Base-by-base conservation (phyloP, 2,888 invertebrate species). In the Meteorus colon region DNA sequence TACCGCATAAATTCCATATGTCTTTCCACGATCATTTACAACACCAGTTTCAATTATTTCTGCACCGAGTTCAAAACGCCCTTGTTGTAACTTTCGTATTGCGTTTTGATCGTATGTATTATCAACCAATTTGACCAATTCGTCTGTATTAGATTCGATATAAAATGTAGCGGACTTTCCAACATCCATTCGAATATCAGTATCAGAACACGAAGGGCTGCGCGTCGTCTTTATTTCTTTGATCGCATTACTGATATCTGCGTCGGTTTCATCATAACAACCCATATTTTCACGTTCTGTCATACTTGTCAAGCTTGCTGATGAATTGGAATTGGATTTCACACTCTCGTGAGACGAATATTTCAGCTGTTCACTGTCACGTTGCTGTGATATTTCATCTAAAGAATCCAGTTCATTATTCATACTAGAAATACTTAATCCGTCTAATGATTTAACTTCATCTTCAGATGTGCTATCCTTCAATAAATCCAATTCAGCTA, bases 1-100 rank as follows among this genome's bases (percentile, higher is more conserved):
- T 71, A 97, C 94, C 0, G 96, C 96, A 89, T 97, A 97, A 74
- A 97, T 95, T 0, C 97, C 97, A 87, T 96, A 97, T 0, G 96
- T 94, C 85, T 95, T 95, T 0, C 96, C 96, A 81, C 94, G 94
- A 82, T 97, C 96, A 87, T 94, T 94, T 1, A 96, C 94, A 72
- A 96, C 91, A 60, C 96, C 96, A 86, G 90, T 87, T 74, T 89
- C 87, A 48, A 89, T 89, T 16, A 89, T 89, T 60, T 85, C 86
- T 3, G 88, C 89, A 4, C 82, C 83, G n/a, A 89, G 84, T 60
- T 85, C 87, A 65, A 89, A 89, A 12, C 84, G 84, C 4, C 89
- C 89, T 69, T 89, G 89, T 29, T 89, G 89, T 24, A 89, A 75
- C 68, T 89, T 89, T 48, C 85, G 88, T 19, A 89, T 89, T 0